These are phyloP conservation scores for Choloepus didactylus DNA, from an alignment of 2,797 vertebrate genomes.

Conservation along the genomic window DNA sequence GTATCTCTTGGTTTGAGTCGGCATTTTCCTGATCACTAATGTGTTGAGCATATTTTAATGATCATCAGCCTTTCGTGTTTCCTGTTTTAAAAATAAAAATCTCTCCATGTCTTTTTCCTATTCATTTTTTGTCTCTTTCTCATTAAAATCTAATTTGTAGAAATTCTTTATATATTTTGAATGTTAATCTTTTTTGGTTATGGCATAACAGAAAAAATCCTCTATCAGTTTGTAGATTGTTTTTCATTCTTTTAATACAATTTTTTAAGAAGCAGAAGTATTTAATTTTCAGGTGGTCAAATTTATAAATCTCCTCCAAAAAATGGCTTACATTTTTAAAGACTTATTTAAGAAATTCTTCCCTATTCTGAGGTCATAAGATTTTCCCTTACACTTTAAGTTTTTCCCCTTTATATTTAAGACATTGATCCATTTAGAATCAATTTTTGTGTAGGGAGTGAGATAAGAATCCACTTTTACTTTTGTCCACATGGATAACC, in stretches of 20 bases:
- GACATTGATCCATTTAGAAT: neutral
- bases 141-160: constrained; percentile 15
- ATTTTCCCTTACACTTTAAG: neutral
- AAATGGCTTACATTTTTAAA: neutral
- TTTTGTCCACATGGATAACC: neutral
- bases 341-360: constrained; percentile 30
- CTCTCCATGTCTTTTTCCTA: neutral
- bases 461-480: neutral
- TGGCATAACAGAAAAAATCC: neutral
- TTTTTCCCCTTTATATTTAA: constrained; percentile 26
- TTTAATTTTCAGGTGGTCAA: neutral
- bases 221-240: neutral
- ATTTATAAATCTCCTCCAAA: neutral
- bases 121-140: neutral
- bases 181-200: neutral
- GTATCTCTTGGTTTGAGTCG: neutral
- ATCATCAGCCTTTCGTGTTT: neutral
- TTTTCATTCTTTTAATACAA: neutral
- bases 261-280: constrained; percentile 39
- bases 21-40: neutral
- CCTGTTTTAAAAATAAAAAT: neutral
- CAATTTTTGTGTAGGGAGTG: neutral
- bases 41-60: neutral
- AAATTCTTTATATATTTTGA: constrained; percentile 32
- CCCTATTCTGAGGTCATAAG: constrained; percentile 12